Evolutionary conservation across 2,113 vertebrate genomes (phyloP).

Genomic region (Athene cunicularia): DNA sequence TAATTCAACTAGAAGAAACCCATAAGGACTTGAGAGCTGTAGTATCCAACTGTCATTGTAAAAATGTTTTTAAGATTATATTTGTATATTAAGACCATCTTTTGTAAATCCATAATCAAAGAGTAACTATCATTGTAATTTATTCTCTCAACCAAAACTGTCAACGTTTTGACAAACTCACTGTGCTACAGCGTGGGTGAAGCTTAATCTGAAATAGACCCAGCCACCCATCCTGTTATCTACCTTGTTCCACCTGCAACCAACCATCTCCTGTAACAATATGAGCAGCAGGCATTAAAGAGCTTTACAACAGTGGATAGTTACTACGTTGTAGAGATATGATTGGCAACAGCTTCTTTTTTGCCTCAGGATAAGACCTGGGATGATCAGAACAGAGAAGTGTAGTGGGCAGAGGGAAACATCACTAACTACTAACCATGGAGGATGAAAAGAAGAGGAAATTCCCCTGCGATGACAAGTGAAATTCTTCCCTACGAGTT

Average conservation of each 20-base stretch:
- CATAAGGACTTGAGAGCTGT: neutral
- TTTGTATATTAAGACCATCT: neutral
- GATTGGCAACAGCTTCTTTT: neutral
- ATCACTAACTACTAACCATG: neutral
- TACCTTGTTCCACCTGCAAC: neutral
- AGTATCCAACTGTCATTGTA: neutral
- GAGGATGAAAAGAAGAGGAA: neutral
- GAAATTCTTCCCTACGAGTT: neutral
- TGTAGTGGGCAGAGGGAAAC: neutral
- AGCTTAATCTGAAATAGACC: neutral
- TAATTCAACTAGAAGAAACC: neutral
- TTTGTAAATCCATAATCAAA: neutral
- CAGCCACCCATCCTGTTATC: neutral
- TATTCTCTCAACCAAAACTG: neutral
- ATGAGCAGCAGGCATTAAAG: neutral
- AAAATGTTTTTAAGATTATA: neutral
- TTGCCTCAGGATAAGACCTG: neutral
- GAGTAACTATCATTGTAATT: neutral
- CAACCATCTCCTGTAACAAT: neutral
- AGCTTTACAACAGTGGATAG: neutral
- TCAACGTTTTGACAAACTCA: neutral
- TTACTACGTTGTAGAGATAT: neutral
- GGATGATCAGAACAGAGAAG: neutral
- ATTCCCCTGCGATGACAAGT: neutral
- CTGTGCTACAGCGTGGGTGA: neutral